phyloP scores from a whole-genome alignment of 2,113 vertebrate species.

The Coturnix japonica region DNA sequence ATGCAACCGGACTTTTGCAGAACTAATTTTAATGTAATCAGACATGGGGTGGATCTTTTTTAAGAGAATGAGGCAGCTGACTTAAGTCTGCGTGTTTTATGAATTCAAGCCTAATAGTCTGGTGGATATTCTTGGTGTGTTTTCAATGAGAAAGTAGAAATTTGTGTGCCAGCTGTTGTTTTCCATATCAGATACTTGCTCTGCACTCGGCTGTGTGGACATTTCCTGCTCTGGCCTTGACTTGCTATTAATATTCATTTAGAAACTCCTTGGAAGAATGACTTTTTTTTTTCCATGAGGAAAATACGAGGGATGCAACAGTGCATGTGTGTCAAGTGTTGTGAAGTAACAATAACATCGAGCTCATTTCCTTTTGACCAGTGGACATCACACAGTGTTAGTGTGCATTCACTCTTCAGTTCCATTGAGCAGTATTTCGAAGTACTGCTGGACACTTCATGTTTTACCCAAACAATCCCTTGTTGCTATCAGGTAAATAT shows the following conservation, averaged over 20 bases:
- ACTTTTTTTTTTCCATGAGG: not conserved
- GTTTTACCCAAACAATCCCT: not conserved
- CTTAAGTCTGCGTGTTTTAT: not conserved
- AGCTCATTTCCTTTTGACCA: not conserved
- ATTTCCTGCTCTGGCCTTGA: not conserved
- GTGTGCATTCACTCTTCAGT: not conserved
- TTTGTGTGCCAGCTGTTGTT: not conserved
- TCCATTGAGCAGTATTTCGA: not conserved
- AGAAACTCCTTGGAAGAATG: not conserved
- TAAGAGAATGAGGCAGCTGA: not conserved
- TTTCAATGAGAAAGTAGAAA: not conserved
- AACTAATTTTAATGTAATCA: not conserved
- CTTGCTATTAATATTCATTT: not conserved
- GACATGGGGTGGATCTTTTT: not conserved
- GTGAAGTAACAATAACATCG: not conserved
- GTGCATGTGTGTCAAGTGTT: not conserved
- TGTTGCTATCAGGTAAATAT: constrained; percentile 15
- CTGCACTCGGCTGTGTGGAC: not conserved
- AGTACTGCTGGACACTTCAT: not conserved
- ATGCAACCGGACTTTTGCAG: not conserved
- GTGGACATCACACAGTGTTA: not conserved
- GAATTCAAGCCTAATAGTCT: not conserved
- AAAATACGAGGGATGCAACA: not conserved
- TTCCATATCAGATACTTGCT: not conserved
- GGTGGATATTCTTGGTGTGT: not conserved